Evolutionary conservation across 1,140 invertebrate genomes (phyloP).

Genomic region (Aphidius ervi): DNA sequence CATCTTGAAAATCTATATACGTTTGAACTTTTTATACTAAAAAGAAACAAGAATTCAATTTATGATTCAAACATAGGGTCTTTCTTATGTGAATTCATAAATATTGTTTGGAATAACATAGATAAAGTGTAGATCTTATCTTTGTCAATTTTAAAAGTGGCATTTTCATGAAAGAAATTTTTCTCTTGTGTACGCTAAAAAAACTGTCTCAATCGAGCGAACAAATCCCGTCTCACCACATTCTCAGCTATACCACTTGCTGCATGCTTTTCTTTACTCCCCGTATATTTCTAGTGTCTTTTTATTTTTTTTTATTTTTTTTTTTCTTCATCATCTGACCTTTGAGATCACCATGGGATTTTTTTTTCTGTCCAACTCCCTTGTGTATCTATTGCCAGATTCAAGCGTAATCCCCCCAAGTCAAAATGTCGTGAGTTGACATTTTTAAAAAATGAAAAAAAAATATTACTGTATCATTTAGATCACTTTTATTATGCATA

Average conservation of each 20-base stretch:
- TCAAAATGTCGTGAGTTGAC: no score
- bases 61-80: no score
- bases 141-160: constrained; percentile 7
- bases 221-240: constrained; percentile 6
- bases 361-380: neutral
- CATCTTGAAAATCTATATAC: no score
- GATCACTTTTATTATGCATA: no score
- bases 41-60: no score
- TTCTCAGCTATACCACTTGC: constrained; percentile 5
- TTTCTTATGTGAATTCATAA: no score
- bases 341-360: neutral
- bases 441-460: no score
- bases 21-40: no score
- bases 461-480: no score
- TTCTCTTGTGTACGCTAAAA: neutral
- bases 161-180: constrained; percentile 1
- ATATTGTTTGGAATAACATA: no score
- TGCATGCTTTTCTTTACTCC: neutral
- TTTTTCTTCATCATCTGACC: neutral
- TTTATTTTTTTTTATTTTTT: neutral
- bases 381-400: neutral
- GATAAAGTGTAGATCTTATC: neutral
- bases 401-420: neutral
- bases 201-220: constrained; percentile 4
- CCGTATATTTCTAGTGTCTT: neutral